These are phyloP conservation scores for Diaphora mendica DNA, from an alignment of 2,888 invertebrate species.

Conservation along the genomic window DNA sequence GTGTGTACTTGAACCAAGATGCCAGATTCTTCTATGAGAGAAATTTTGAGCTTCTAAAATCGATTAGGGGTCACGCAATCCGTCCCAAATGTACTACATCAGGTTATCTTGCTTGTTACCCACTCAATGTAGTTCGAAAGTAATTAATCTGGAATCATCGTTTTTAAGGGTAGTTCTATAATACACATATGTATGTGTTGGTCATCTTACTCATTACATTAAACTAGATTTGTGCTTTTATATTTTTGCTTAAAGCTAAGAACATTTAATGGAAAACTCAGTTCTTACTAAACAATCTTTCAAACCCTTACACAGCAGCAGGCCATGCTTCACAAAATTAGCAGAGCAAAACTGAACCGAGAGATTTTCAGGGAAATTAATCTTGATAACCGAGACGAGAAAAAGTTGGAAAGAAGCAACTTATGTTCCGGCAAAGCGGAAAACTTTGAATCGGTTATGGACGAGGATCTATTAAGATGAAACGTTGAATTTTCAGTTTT, in stretches of 20 bases:
- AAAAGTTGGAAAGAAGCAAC: slow-evolving; percentile 36
- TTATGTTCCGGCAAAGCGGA: slow-evolving; percentile 40
- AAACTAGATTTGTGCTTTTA: background rate
- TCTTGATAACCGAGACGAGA: slow-evolving; percentile 43
- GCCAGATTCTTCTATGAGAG: too few species aligned
- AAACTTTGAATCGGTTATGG: slow-evolving; percentile 51
- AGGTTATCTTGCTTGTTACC: background rate
- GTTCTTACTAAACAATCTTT: background rate
- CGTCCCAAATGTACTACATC: background rate
- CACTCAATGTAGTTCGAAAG: background rate
- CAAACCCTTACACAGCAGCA: slow-evolving; percentile 2
- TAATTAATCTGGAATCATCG: too few species aligned
- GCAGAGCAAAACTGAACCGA: slow-evolving; percentile 12
- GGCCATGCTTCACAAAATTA: slow-evolving; percentile 13
- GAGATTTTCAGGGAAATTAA: slow-evolving; percentile 30
- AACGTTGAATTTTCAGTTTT: slow-evolving; percentile 47
- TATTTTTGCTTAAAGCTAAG: background rate
- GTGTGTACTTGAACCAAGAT: too few species aligned
- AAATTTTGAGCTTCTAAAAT: background rate
- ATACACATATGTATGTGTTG: background rate
- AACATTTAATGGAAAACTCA: background rate
- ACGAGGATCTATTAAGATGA: slow-evolving; percentile 41
- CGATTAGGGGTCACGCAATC: background rate
- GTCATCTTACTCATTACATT: background rate
- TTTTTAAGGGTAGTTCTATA: background rate